These are phyloP conservation scores for Cerastis rubricosa DNA, from an alignment of 2,888 invertebrate species.

Conservation along the genomic window DNA sequence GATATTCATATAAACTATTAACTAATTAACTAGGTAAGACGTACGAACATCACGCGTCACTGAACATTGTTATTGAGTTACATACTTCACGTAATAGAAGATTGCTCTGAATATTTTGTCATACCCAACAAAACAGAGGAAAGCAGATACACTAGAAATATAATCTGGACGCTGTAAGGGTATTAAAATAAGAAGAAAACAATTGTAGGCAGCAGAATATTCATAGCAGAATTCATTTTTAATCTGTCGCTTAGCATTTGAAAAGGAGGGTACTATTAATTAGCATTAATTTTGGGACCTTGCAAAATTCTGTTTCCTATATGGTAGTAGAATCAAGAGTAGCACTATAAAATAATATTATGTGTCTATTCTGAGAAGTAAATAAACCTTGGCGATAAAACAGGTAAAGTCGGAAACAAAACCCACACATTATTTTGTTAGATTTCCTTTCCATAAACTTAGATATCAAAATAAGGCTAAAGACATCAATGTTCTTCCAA, in stretches of 20 bases:
- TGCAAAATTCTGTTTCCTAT: not conserved
- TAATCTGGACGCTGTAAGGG: conserved; percentile 3
- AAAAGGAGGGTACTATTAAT: not conserved
- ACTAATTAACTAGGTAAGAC: conserved; percentile 14
- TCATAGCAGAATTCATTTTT: not conserved
- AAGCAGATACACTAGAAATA: conserved; percentile 40
- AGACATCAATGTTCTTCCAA: conserved; percentile 1
- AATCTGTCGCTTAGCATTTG: not conserved
- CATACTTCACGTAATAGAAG: conserved; percentile 52
- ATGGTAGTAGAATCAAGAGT: not conserved
- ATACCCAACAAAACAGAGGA: conserved; percentile 45
- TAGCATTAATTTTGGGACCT: not conserved
- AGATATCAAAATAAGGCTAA: not conserved
- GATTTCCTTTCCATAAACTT: not conserved
- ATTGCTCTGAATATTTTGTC: conserved; percentile 47
- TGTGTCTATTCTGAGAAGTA: not conserved
- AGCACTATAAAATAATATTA: not conserved
- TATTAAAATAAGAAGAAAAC: not conserved
- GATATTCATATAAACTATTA: not conserved
- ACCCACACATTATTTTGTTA: not conserved
- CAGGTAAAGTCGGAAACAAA: conserved; percentile 1
- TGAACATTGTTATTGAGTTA: conserved; percentile 50
- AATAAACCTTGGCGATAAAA: not conserved
- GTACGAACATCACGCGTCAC: conserved; percentile 46
- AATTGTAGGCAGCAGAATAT: not conserved